phyloP scores from a whole-genome alignment of 2,888 invertebrate genomes.

The Lymantria dispar region DNA sequence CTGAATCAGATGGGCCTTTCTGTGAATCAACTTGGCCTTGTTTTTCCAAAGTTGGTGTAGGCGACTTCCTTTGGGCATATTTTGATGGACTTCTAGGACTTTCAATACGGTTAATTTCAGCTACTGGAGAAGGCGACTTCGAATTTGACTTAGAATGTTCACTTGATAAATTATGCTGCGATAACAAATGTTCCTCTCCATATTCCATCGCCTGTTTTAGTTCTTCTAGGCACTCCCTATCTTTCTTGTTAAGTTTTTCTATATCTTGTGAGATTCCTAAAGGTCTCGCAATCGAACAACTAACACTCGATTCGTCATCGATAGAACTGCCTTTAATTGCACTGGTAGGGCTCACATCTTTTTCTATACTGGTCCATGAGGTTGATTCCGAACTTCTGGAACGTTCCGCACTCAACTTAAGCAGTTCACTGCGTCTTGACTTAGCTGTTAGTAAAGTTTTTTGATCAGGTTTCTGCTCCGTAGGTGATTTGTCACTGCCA shows the following conservation, averaged over 20 bases:
- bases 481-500: slow-evolving; percentile 72
- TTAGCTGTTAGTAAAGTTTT: slow-evolving; percentile 71
- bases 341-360: slow-evolving; percentile 84
- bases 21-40: slow-evolving; percentile 81
- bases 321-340: slow-evolving; percentile 86
- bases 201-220: slow-evolving; percentile 82
- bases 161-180: slow-evolving; percentile 70
- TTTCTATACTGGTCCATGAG: slow-evolving; percentile 91
- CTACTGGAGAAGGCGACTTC: slow-evolving; percentile 65
- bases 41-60: slow-evolving; percentile 84
- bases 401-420: slow-evolving; percentile 87
- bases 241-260: slow-evolving; percentile 85
- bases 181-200: slow-evolving; percentile 72
- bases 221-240: slow-evolving; percentile 83
- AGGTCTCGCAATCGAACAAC: slow-evolving; percentile 90
- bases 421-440: slow-evolving; percentile 77
- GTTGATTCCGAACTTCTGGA: slow-evolving; percentile 90
- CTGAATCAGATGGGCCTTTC: slow-evolving; percentile 83
- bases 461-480: slow-evolving; percentile 61
- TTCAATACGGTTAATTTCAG: slow-evolving; percentile 69
- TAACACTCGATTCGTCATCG: slow-evolving; percentile 88
- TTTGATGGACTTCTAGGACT: slow-evolving; percentile 73
- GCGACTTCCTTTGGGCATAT: slow-evolving; percentile 66
- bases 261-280: slow-evolving; percentile 90
- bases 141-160: slow-evolving; percentile 76